Percentiles rank a stretch among this genome's conserved stretches.
These are phyloP conservation scores for Lynx canadensis DNA, from an alignment of 2,113 vertebrate genomes.

Conservation along the genomic window DNA sequence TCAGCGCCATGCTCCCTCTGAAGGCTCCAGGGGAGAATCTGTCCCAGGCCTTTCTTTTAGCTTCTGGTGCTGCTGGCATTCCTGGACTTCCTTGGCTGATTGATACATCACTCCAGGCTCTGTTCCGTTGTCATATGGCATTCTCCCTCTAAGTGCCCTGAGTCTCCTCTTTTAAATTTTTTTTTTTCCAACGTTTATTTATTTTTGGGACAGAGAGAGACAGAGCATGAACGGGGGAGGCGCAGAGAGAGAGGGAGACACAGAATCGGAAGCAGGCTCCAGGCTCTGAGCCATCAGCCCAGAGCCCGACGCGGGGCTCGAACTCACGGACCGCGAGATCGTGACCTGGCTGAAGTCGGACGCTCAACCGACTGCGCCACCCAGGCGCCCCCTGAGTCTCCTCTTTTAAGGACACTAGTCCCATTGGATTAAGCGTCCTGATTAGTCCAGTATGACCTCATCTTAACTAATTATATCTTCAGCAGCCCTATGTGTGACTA, in stretches of 20 bases:
- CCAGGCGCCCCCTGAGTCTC: neutral
- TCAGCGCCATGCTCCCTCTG: neutral
- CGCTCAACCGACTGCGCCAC: too few species aligned
- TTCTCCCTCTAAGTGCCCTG: neutral
- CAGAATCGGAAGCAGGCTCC: too few species aligned
- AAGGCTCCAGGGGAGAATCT: neutral
- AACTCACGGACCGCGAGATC: too few species aligned
- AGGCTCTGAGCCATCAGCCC: too few species aligned
- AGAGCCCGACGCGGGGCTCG: too few species aligned
- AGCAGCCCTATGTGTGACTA: neutral
- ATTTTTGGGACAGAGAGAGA: too few species aligned
- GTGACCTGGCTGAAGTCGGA: too few species aligned
- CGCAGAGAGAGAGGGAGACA: too few species aligned
- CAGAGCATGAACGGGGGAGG: too few species aligned
- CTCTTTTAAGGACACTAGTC: neutral
- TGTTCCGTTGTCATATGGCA: neutral
- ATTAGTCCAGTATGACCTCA: neutral
- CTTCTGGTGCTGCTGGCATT: neutral
- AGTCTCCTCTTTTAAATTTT: neutral
- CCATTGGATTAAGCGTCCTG: neutral
- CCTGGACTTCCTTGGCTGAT: neutral
- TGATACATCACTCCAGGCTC: too few species aligned
- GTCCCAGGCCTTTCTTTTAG: neutral
- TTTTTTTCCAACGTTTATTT: too few species aligned
- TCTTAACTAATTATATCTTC: neutral